Evolutionary conservation across 2,888 invertebrate genomes (phyloP), one percentile per base, ranked within the genome.

Genomic region (Pachydiplax longipennis): DNA sequence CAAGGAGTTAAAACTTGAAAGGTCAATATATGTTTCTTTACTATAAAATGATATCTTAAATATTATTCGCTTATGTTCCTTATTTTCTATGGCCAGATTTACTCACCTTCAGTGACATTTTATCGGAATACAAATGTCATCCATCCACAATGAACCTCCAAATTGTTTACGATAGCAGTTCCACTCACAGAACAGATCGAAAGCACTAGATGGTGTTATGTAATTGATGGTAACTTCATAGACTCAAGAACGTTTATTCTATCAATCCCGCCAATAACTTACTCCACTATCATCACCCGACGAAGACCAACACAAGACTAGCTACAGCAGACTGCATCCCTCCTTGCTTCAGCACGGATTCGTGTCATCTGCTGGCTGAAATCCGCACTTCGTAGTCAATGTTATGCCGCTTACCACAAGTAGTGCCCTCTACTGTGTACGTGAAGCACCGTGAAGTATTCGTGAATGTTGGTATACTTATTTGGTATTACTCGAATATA

Each of bases 101-200:
- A 87, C 87, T 87, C 87, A 87, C 87, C 87, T 87, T 87, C 40
- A 87, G 61, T 8, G 87, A 87, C 87, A 87, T 87, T 87, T 61
- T 87, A n/a, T n/a, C 61, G 61, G 61, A n/a, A 8, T n/a, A 22
- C n/a, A 61, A 87, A 61, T 87, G 58, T 61, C 87, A 87, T 87
- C 37, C 87, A 87, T 61, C 22, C 25, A 87, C 65, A 37, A 22
- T 37, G 37, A 65, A 13, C 4, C 37, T 37, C n/a, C 87, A 40
- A 22, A 35, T 53, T 53, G 18, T 18, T 35, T 18, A 2, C 22
- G 10, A 35, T 35, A 1, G 87, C 22, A 58, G 37, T 61, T 87
- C 58, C 58, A 5, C 61, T 8, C n/a, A 12, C 87, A 65, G 37
- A 61, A 31, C 40, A 18, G 31, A 83, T 40, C 61, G 31, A 25